A percentile compares a stretch with the other conserved stretches of the same genome.
These are phyloP conservation scores for Xestia c-nigrum DNA, from an alignment of 2,888 invertebrate species.

Conservation along the genomic window DNA sequence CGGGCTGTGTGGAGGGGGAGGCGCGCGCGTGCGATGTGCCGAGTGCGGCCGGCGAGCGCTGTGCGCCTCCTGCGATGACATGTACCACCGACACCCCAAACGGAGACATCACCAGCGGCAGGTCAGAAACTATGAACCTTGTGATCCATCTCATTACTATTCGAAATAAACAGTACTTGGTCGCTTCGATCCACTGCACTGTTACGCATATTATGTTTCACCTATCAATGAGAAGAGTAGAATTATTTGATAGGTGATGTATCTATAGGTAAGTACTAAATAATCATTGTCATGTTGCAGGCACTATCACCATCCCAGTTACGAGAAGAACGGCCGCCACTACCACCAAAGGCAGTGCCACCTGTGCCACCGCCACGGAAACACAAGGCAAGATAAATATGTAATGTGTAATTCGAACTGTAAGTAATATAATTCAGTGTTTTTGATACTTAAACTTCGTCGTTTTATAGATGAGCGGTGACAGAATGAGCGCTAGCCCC, in stretches of 20 bases:
- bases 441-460: not conserved
- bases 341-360: slow-evolving; percentile 86
- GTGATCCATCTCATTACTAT: not conserved
- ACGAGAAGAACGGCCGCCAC: slow-evolving; percentile 86
- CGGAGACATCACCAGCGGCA: slow-evolving; percentile 95
- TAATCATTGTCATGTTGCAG: slow-evolving; percentile 65
- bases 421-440: not conserved
- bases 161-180: not conserved
- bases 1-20: slow-evolving; percentile 96
- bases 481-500: slow-evolving; percentile 84
- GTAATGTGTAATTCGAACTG: not conserved
- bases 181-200: not conserved
- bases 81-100: slow-evolving; percentile 98
- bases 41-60: slow-evolving; percentile 96
- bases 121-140: slow-evolving; percentile 82
- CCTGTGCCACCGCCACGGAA: slow-evolving; percentile 88
- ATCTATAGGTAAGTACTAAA: not conserved
- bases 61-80: slow-evolving; percentile 97
- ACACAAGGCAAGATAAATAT: slow-evolving; percentile 80
- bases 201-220: not conserved
- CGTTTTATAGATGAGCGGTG: slow-evolving; percentile 76
- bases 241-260: not conserved
- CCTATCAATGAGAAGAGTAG: not conserved
- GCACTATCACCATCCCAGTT: slow-evolving; percentile 81
- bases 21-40: slow-evolving; percentile 95